Evolutionary conservation across 2,797 vertebrate species (phyloP).

Genomic region (Onychomys torridus): DNA sequence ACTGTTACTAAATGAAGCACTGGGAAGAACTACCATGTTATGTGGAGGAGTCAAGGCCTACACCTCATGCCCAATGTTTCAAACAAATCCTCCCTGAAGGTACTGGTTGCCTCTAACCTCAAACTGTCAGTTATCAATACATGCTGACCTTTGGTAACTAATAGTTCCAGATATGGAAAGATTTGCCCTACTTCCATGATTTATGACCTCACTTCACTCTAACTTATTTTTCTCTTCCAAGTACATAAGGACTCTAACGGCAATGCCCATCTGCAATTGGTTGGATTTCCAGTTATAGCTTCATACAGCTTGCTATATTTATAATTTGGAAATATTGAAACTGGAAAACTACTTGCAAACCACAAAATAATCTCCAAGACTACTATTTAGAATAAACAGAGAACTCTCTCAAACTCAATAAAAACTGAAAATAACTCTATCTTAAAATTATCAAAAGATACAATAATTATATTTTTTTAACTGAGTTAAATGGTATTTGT

Average conservation of each 20-base stretch:
- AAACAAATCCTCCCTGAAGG: background rate
- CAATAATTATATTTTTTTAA: background rate
- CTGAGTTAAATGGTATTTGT: background rate
- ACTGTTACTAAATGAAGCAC: background rate
- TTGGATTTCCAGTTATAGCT: background rate
- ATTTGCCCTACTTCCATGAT: background rate
- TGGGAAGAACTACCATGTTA: background rate
- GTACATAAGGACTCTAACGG: background rate
- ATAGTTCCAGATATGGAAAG: background rate
- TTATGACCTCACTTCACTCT: background rate
- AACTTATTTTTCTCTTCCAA: background rate
- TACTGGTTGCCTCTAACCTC: background rate
- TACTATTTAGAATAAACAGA: background rate
- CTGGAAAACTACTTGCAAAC: background rate
- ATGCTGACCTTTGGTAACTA: background rate
- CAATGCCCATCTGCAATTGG: background rate
- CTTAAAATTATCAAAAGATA: background rate
- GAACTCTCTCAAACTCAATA: background rate
- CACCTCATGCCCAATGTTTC: background rate
- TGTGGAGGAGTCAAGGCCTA: background rate
- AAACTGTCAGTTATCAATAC: background rate
- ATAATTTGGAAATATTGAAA: slow-evolving; percentile 25
- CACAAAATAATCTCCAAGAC: background rate
- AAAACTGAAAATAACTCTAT: background rate
- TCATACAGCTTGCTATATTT: background rate